Evolutionary conservation across 2,888 invertebrate species (phyloP).

Genomic region (Tuta absoluta): DNA sequence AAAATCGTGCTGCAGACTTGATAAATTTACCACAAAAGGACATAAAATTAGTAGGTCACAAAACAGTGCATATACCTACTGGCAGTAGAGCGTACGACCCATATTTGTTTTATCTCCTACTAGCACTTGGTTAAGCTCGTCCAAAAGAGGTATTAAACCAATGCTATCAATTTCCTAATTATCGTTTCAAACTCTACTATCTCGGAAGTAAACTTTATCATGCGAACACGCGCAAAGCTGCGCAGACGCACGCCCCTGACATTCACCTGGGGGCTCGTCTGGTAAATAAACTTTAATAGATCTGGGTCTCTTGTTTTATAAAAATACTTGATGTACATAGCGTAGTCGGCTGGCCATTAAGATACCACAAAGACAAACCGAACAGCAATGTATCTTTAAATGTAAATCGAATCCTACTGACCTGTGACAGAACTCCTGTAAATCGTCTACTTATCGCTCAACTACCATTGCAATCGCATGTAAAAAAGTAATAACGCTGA

Average conservation of each 20-base stretch:
- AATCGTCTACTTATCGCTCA: constrained; percentile 13
- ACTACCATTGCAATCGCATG: constrained; percentile 9
- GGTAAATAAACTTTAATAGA: constrained; percentile 23
- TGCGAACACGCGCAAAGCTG: not conserved
- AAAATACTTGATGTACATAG: no score
- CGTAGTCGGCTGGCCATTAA: no score
- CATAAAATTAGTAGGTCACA: no score
- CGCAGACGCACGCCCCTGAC: constrained; percentile 21
- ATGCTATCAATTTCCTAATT: no score
- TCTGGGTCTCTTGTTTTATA: not conserved
- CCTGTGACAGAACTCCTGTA: not conserved
- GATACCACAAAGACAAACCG: no score
- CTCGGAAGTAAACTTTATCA: constrained; percentile 4
- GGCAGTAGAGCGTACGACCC: not conserved
- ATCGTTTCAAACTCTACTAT: not conserved
- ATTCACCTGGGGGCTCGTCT: constrained; percentile 28
- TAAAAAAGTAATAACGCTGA: constrained; percentile 15
- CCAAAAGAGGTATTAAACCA: no score
- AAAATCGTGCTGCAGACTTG: no score
- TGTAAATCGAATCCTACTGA: not conserved
- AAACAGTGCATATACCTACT: no score
- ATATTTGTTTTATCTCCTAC: no score
- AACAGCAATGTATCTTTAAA: no score
- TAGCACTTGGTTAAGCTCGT: no score
- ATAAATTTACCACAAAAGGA: no score